Conservation (phyloP, 2,113 vertebrate species). For the Paedocypris sp. region DNA sequence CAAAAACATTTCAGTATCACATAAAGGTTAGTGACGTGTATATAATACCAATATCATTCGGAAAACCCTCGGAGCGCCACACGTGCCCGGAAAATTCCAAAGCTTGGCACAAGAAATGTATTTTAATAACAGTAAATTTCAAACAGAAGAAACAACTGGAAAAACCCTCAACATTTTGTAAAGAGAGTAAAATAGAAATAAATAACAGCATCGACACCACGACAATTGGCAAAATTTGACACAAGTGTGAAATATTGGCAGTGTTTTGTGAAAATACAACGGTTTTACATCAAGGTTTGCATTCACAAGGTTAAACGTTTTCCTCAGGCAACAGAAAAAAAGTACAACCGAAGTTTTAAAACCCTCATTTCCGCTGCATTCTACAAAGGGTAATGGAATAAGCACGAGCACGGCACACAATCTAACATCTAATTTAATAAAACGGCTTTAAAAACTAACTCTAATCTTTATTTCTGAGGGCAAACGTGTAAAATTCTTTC, state of each 20-base stretch:
- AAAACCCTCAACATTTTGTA: slow-evolving; percentile 6
- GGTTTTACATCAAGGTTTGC: not conserved
- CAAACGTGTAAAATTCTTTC: slow-evolving; percentile 17
- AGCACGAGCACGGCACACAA: no score
- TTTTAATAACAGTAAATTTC: slow-evolving; percentile 35
- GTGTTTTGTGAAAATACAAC: slow-evolving; percentile 4
- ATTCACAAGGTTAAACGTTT: not conserved
- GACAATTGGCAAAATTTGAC: slow-evolving; percentile 19
- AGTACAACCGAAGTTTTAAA: not conserved
- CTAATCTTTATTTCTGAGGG: not conserved
- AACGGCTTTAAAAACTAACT: not conserved
- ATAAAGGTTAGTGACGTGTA: slow-evolving; percentile 16
- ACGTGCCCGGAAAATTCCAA: slow-evolving; percentile 41
- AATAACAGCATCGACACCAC: not conserved
- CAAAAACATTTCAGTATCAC: slow-evolving; percentile 38
- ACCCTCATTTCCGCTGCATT: no score
- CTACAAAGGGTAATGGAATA: no score
- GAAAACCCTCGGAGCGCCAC: slow-evolving; percentile 36
- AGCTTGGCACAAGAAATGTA: slow-evolving; percentile 57
- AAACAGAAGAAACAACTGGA: slow-evolving; percentile 14
- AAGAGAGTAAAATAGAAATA: slow-evolving; percentile 1
- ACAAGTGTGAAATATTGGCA: slow-evolving; percentile 12
- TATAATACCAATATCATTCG: slow-evolving; percentile 49
- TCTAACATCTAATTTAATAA: no score
- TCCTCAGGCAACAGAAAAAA: not conserved